These are phyloP conservation scores for Acrossocheilus fasciatus DNA, from an alignment of 2,797 vertebrate genomes.

Conservation along the genomic window DNA sequence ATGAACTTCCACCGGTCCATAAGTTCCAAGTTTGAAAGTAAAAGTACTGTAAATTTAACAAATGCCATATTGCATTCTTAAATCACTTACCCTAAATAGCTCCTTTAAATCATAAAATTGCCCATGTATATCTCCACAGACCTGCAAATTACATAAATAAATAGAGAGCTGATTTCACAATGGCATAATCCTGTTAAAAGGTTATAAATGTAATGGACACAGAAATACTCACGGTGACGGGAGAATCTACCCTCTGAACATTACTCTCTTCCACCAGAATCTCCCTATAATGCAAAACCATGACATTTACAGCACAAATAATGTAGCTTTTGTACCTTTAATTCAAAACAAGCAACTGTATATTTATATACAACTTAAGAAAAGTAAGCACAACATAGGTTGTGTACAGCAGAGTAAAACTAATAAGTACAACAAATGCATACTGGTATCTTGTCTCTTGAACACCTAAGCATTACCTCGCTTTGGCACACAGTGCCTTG, in stretches of 20 bases:
- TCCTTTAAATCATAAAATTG: constrained; percentile 97
- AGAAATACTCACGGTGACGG: constrained; percentile 87
- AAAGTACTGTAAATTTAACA: not conserved
- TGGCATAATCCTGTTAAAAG: not conserved
- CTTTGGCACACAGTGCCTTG: constrained; percentile 94
- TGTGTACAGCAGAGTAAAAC: not conserved
- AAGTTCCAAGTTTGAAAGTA: not conserved
- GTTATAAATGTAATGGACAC: too few species aligned
- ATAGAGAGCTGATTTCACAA: not conserved
- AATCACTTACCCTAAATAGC: constrained; percentile 88
- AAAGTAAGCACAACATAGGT: not conserved
- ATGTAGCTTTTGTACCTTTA: not conserved
- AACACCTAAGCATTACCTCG: constrained; percentile 78
- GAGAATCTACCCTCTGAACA: constrained; percentile 93
- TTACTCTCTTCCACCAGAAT: constrained; percentile 96
- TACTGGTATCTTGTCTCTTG: not conserved
- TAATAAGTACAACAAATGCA: not conserved
- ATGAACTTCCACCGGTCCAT: not conserved
- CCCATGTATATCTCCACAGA: constrained; percentile 94
- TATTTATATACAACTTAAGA: not conserved
- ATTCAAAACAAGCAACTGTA: not conserved
- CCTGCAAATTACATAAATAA: constrained; percentile 70
- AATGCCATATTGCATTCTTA: not conserved
- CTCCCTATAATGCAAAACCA: constrained; percentile 78
- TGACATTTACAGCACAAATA: not conserved